Conservation (phyloP, 2,888 invertebrate species). For the Tenthredo notha region DNA sequence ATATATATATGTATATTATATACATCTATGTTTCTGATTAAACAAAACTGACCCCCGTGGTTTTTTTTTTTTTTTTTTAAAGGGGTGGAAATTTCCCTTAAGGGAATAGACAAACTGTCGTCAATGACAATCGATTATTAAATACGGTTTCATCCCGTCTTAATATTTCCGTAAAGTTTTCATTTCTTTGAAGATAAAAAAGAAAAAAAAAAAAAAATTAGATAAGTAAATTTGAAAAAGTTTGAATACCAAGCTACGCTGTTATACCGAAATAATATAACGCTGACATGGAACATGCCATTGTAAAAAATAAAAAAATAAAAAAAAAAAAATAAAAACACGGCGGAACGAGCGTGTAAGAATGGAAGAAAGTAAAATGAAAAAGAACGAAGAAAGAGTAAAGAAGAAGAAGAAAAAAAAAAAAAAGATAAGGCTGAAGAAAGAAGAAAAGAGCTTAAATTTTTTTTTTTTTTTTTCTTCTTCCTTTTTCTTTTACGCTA, state of each 20-base stretch:
- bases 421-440: background rate
- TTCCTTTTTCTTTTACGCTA: background rate
- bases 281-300: conserved; percentile 11
- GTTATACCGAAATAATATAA: background rate
- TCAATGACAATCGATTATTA: background rate
- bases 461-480: background rate
- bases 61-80: no score
- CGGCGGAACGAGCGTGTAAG: background rate
- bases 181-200: background rate
- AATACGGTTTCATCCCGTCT: background rate
- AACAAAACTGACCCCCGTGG: no score
- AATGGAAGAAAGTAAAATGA: conserved; percentile 26
- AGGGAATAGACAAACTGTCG: background rate
- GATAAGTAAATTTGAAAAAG: background rate
- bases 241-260: background rate
- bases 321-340: no score
- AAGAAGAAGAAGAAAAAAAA: background rate
- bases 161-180: background rate
- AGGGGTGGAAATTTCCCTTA: no score
- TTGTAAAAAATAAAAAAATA: no score
- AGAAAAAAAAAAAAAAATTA: background rate
- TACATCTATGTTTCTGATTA: background rate
- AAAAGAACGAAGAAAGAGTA: conserved; percentile 15
- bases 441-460: conserved; percentile 32
- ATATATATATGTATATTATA: background rate